These are phyloP conservation scores for Epizoanthus stellaris DNA, from an alignment of 92 coral and sea anemone species.

Conservation along the genomic window DNA sequence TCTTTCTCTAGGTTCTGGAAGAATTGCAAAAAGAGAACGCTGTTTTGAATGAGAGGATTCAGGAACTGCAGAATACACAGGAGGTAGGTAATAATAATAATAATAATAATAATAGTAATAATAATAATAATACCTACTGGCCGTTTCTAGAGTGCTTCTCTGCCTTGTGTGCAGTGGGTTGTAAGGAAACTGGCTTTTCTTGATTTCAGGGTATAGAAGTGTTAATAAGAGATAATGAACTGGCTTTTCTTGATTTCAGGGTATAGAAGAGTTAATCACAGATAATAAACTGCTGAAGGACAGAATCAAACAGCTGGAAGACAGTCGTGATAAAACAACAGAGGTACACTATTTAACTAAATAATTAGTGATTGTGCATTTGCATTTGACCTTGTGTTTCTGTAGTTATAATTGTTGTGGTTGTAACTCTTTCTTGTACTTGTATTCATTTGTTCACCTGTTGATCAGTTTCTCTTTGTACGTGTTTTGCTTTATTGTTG, in stretches of 20 bases:
- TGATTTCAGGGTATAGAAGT: slow-evolving; percentile 11
- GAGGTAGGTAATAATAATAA: not conserved
- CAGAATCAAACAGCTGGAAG: slow-evolving; percentile 3
- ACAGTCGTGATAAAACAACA: not conserved
- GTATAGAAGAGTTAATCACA: not conserved
- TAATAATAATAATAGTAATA: too few species aligned
- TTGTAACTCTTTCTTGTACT: too few species aligned
- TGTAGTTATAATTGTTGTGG: too few species aligned
- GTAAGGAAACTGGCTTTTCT: not conserved
- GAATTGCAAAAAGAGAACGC: slow-evolving; percentile 25
- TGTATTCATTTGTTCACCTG: not conserved
- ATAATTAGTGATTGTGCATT: too few species aligned
- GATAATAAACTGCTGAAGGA: slow-evolving; percentile 19
- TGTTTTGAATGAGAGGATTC: slow-evolving; percentile 14
- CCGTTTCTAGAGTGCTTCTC: too few species aligned
- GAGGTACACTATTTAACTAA: slow-evolving; percentile 5
- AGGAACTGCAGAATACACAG: not conserved
- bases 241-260: not conserved
- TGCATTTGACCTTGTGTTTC: too few species aligned
- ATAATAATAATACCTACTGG: too few species aligned
- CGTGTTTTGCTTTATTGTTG: not conserved
- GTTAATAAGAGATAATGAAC: not conserved
- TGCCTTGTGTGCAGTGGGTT: too few species aligned
- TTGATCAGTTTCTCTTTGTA: not conserved
- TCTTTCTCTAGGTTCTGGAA: slow-evolving; percentile 2